Evolutionary conservation across 2,888 invertebrate species (phyloP).

Genomic region (Ceramica pisi): DNA sequence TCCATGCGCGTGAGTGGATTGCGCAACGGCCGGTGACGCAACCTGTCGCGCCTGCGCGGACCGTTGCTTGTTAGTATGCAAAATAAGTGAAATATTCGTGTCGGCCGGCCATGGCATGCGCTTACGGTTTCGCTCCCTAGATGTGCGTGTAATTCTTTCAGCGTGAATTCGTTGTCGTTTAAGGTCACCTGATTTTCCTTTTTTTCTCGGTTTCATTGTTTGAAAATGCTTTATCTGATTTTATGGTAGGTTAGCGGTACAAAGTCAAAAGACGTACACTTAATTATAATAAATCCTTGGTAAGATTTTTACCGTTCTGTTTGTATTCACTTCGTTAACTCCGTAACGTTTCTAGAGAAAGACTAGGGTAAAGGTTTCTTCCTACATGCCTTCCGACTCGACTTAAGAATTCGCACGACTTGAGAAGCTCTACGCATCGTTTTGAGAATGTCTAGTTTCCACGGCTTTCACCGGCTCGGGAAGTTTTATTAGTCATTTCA

Average conservation of each 20-base stretch:
- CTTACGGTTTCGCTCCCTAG: slow-evolving; percentile 78
- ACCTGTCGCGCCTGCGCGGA: slow-evolving; percentile 78
- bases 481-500: slow-evolving; percentile 45
- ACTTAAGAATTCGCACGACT: slow-evolving; percentile 9
- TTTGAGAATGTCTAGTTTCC: slow-evolving; percentile 28
- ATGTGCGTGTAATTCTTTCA: slow-evolving; percentile 67
- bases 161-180: slow-evolving; percentile 62
- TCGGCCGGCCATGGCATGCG: slow-evolving; percentile 76
- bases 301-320: slow-evolving; percentile 28
- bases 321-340: slow-evolving; percentile 11
- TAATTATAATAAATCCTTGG: slow-evolving; percentile 26
- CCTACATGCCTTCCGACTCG: slow-evolving; percentile 5
- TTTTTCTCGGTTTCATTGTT: slow-evolving; percentile 20
- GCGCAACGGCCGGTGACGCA: slow-evolving; percentile 85
- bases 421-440: slow-evolving; percentile 13
- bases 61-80: slow-evolving; percentile 88
- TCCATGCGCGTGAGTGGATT: slow-evolving; percentile 85
- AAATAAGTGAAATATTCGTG: slow-evolving; percentile 86
- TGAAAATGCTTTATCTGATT: slow-evolving; percentile 15
- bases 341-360: not conserved
- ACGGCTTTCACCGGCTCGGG: slow-evolving; percentile 34
- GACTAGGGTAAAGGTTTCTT: slow-evolving; percentile 28
- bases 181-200: slow-evolving; percentile 54
- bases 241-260: slow-evolving; percentile 25
- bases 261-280: slow-evolving; percentile 25